Evolutionary conservation across 2,797 vertebrate species (phyloP), one percentile per base, ranked within the genome.

Genomic region (Jordanella pulchra): DNA sequence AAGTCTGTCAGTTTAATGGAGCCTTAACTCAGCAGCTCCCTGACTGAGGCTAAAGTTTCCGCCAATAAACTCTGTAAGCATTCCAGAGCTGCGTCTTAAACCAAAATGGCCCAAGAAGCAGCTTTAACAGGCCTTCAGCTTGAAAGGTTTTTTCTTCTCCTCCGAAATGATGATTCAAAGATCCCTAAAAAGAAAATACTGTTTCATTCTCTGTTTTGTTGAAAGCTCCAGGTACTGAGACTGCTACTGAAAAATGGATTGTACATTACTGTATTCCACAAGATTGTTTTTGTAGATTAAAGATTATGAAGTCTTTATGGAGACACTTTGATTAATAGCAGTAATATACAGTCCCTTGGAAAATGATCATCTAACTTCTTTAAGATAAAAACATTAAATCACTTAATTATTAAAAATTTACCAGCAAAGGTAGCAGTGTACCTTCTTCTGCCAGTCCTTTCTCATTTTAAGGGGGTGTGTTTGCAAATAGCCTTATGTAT

Each of bases 1-100:
- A 89, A 70, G 35, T 65, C 7, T 35, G 65, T 78, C 73, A 68
- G 79, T 48, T 77, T 53, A 68, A 64, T n/a, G 10, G 44, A 82
- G 70, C 71, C 73, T 78, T 48, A n/a, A 66, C 61, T 69, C 58
- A 27, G 68, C 56, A 21, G 35, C 79, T 47, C 45, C 15, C 45
- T 69, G 69, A 77, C 64, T 9, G 70, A 21, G 70, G 65, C 69
- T n/a, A 30, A 73, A 72, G 23, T 63, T 69, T n/a, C 35, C 27
- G 11, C 79, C 67, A 65, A 71, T 76, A 72, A 65, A 50, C 56
- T 71, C 75, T 67, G 55, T 79, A 76, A 88, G 88, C 91, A 93
- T 92, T 92, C 91, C 91, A 60, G 47, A 77, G 61, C 65, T 44
- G 72, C 65, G 51, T 76, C 78, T 77, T 25, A 70, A 69, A 27